phyloP scores from a whole-genome alignment of 1,140 invertebrate species.

The Penaeus indicus region DNA sequence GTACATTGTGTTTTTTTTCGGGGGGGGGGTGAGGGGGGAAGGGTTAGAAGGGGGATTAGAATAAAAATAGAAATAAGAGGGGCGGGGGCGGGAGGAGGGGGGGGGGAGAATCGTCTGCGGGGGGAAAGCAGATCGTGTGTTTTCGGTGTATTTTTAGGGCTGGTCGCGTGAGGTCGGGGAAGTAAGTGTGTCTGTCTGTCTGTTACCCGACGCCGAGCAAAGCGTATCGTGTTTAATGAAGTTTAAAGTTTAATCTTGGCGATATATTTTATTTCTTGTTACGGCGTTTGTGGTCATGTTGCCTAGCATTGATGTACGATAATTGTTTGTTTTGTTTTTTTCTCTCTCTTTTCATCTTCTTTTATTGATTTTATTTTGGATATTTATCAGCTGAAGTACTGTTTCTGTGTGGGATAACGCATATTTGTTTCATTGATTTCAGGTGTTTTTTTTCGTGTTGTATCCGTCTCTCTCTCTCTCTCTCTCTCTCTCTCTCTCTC shows the following conservation, averaged over 20 bases:
- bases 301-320: no score
- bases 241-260: no score
- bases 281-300: no score
- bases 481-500: slow-evolving; percentile 10
- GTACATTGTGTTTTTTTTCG: not conserved
- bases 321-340: no score
- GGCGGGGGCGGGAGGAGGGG: not conserved
- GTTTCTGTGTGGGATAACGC: not conserved
- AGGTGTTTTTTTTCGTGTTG: not conserved
- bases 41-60: not conserved
- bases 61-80: not conserved
- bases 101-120: not conserved
- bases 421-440: not conserved
- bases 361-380: no score
- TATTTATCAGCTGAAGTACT: no score
- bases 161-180: not conserved
- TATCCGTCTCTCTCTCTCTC: not conserved
- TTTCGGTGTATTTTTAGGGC: not conserved
- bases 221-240: no score
- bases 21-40: not conserved
- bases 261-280: no score
- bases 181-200: no score
- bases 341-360: no score
- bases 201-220: no score
- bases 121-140: not conserved